Evolutionary conservation across 2,113 vertebrate species (phyloP), one percentile per base, ranked within the genome.

Genomic region (Pygoscelis antarcticus): DNA sequence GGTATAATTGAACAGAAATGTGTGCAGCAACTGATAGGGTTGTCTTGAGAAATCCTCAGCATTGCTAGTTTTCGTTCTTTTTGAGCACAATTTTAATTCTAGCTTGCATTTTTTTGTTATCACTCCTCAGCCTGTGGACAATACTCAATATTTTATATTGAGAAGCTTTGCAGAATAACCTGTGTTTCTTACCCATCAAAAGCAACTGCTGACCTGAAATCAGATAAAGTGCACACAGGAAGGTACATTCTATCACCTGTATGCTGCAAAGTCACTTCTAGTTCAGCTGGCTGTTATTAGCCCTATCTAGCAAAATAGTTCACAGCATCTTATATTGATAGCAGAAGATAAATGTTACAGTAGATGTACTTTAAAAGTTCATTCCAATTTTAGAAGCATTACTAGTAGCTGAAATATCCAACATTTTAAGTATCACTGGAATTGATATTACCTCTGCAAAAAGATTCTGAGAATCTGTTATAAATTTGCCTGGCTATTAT

Each of bases 301-400:
- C 79, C 75, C 84, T 96, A 65, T 83, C 91, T 71, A 71, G 91
- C 81, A 93, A 94, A 95, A 90, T 11, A 96, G 84, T 90, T 93
- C 79, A 70, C 51, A 94, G 84, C 55, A 75, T 88, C 85, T 69
- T 83, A 32, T 90, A 90, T 68, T 88, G 95, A 96, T 83, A 90
- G 87, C 29, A 22, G 79, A 85, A 95, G 94, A 96, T 94, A 95
- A 94, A 94, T 91, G 82, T 88, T 95, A 65, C 75, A 77, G 82
- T 83, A 70, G 94, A 77, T 96, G 87, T 78, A 85, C 87, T 96
- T 93, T 83, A 65, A 89, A 91, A 95, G 83, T 96, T 94, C 74
- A 58, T 91, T 94, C 79, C 82, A 72, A 75, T 96, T 92, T 94
- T 95, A 57, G 58, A 76, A 72, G 66, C 70, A 22, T 96, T 87